A percentile compares a stretch with the other conserved stretches of the same genome.
phyloP scores from a whole-genome alignment of 1,140 invertebrate species.

The Philotrypesis tridentata region DNA sequence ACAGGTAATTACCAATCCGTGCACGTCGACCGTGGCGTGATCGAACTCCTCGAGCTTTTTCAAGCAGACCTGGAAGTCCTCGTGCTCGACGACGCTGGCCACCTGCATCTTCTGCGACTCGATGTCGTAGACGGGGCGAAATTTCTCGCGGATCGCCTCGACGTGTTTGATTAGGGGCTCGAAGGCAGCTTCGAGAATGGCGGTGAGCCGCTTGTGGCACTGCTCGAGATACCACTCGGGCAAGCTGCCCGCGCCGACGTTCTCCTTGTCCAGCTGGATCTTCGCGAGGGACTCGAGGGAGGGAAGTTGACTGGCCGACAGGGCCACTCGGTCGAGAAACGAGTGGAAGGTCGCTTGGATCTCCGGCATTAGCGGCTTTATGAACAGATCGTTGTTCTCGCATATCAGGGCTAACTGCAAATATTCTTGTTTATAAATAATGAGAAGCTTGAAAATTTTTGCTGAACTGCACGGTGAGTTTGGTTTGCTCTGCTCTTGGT shows the following conservation, averaged over 20 bases:
- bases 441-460: too few relatives aligned
- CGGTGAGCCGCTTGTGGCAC: slow-evolving; percentile 59
- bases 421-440: neutral
- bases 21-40: neutral
- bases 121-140: slow-evolving; percentile 64
- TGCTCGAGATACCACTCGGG: slow-evolving; percentile 60
- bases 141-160: slow-evolving; percentile 60
- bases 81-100: neutral
- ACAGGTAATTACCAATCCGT: slow-evolving; percentile 24
- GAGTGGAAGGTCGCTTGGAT: slow-evolving; percentile 64
- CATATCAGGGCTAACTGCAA: slow-evolving; percentile 68
- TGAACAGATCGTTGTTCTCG: slow-evolving; percentile 62
- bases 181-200: slow-evolving; percentile 63
- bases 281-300: slow-evolving; percentile 70
- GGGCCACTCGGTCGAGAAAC: slow-evolving; percentile 68
- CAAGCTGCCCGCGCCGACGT: slow-evolving; percentile 48
- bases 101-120: slow-evolving; percentile 54
- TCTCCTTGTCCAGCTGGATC: slow-evolving; percentile 40
- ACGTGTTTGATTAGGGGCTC: slow-evolving; percentile 66
- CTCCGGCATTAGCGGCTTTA: slow-evolving; percentile 66
- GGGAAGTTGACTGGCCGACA: slow-evolving; percentile 67
- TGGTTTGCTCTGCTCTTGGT: too few relatives aligned
- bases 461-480: too few relatives aligned
- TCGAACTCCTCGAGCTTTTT: slow-evolving; percentile 17
- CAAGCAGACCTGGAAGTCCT: slow-evolving; percentile 19